phyloP scores from a whole-genome alignment of 2,113 vertebrate genomes.

The Chaetura pelagica region DNA sequence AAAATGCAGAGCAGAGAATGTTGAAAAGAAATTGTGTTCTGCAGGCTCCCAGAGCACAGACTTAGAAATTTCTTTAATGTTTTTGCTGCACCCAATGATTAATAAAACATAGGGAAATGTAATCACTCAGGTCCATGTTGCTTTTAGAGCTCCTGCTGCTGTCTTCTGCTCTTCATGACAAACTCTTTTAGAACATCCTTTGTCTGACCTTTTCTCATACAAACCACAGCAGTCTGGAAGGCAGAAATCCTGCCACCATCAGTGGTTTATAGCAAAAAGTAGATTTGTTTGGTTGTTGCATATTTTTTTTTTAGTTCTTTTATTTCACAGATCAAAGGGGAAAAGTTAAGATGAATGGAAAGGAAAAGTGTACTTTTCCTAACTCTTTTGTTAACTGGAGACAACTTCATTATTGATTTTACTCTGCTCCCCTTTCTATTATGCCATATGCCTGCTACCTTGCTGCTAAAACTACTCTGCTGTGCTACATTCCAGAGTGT shows the following conservation, averaged over 20 bases:
- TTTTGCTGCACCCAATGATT: neutral
- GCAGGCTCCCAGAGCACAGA: neutral
- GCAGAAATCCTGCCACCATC: neutral
- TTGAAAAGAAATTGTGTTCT: neutral
- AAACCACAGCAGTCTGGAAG: neutral
- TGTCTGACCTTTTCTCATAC: neutral
- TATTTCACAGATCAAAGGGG: neutral
- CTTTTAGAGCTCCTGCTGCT: neutral
- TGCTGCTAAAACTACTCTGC: neutral
- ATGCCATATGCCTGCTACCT: neutral
- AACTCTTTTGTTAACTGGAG: neutral
- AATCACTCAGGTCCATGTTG: neutral
- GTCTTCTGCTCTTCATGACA: neutral
- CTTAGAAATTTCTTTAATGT: neutral
- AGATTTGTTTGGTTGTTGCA: neutral
- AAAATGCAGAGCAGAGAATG: neutral
- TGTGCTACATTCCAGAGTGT: neutral
- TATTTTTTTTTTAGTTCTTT: neutral
- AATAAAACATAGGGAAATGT: neutral
- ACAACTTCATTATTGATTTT: neutral
- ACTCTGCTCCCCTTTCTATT: neutral
- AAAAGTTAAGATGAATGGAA: neutral
- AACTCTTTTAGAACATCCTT: neutral
- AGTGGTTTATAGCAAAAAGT: neutral
- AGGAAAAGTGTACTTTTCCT: neutral